Evolutionary conservation across 37 sponge, comb jelly and placozoan species (phyloP).

Genomic region (Hexactinellida sp.): DNA sequence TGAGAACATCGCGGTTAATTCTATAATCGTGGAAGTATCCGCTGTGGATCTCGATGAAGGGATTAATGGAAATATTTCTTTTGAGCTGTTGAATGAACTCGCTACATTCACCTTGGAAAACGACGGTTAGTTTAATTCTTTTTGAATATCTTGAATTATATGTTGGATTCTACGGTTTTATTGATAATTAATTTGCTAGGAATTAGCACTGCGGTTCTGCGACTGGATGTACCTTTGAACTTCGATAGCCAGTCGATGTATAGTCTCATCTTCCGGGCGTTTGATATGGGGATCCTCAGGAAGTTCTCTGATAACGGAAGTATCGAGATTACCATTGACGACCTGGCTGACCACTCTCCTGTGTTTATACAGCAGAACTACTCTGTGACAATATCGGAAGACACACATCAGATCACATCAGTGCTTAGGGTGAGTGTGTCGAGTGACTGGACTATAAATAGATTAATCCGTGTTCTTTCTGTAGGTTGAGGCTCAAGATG

Average conservation of each 20-base stretch:
- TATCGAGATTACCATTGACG: background rate
- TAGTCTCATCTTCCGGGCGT: background rate
- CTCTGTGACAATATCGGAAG: slow-evolving; percentile 27
- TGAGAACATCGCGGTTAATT: background rate
- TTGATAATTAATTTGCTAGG: background rate
- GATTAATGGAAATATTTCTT: background rate
- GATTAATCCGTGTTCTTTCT: background rate
- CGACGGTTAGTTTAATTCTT: background rate
- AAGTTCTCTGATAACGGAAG: background rate
- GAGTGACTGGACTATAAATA: background rate
- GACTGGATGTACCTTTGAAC: background rate
- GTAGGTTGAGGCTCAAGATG: background rate
- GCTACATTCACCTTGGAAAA: background rate
- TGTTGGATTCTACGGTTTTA: too few relatives aligned
- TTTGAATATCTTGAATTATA: background rate
- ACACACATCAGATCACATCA: background rate
- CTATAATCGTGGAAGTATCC: background rate
- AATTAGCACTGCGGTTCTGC: background rate
- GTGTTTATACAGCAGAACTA: slow-evolving; percentile 25
- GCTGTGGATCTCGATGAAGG: slow-evolving; percentile 12
- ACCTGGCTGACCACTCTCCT: slow-evolving; percentile 46
- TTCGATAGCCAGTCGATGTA: background rate
- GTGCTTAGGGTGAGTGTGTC: background rate
- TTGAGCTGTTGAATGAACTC: background rate
- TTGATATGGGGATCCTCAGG: background rate